These are phyloP conservation scores for Sphecodes monilicornis DNA, from an alignment of 2,888 invertebrate genomes.

Conservation along the genomic window DNA sequence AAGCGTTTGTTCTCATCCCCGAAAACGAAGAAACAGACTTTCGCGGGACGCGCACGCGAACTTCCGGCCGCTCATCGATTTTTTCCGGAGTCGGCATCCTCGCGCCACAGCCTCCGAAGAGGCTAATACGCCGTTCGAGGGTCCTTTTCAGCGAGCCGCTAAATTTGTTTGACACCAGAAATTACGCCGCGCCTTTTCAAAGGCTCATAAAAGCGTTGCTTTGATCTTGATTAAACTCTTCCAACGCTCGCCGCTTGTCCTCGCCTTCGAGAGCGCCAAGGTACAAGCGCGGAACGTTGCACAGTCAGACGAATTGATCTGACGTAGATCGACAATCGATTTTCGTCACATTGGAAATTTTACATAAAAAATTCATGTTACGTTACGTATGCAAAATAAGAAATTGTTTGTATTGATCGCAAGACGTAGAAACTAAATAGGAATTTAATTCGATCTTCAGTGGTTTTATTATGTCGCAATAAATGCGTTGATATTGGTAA, in stretches of 20 bases:
- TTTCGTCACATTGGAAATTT: background rate
- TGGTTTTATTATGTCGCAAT: no score
- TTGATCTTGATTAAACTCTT: constrained; percentile 38
- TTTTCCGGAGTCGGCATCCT: constrained; percentile 19
- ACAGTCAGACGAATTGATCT: rapidly evolving
- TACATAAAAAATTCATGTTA: no score
- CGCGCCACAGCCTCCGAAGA: constrained; percentile 24
- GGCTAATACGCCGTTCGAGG: constrained; percentile 35
- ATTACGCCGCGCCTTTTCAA: constrained; percentile 45
- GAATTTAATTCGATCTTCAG: no score
- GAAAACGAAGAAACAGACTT: constrained; percentile 20
- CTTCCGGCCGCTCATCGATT: constrained; percentile 49
- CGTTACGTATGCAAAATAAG: no score
- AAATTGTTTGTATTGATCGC: no score
- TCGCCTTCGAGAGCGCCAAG: background rate
- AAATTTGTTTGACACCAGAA: constrained; percentile 56
- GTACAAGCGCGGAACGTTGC: background rate
- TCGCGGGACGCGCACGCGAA: background rate
- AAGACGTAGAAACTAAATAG: no score
- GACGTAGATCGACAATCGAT: background rate
- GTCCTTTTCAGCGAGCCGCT: constrained; percentile 43
- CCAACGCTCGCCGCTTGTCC: constrained; percentile 17
- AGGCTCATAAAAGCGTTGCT: constrained; percentile 31
- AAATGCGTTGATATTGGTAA: no score
- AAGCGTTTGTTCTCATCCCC: background rate